Evolutionary conservation across 2,113 vertebrate genomes (phyloP).

Genomic region (Procapra przewalskii): DNA sequence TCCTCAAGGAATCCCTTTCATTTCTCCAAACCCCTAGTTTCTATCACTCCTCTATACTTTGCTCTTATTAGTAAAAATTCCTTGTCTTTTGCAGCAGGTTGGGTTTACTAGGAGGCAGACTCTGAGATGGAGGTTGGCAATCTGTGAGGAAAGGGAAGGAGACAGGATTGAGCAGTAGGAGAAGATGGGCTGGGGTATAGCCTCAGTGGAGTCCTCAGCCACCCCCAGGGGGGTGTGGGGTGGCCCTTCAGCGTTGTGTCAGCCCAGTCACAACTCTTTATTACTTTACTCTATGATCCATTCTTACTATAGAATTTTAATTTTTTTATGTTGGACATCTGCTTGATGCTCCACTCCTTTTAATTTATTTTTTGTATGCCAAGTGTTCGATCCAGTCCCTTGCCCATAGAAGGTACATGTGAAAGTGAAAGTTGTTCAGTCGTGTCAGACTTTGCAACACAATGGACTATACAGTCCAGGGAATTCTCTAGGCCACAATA

Average conservation of each 20-base stretch:
- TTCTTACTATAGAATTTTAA: not conserved
- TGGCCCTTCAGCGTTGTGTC: not conserved
- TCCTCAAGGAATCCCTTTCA: not conserved
- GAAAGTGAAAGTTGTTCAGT: not conserved
- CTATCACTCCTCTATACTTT: not conserved
- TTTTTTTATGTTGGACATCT: not conserved
- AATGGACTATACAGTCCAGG: not conserved
- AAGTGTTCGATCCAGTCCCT: not conserved
- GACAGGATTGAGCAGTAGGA: not conserved
- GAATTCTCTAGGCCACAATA: not conserved
- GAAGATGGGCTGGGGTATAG: not conserved
- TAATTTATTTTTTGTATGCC: not conserved
- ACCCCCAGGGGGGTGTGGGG: accelerated
- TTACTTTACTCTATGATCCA: not conserved
- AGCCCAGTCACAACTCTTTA: not conserved
- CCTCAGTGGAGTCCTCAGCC: not conserved
- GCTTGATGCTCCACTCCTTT: not conserved
- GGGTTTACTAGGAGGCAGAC: not conserved
- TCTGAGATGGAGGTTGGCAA: not conserved
- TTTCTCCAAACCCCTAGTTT: not conserved
- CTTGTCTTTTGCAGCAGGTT: not conserved
- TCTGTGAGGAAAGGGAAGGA: not conserved
- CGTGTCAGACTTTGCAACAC: accelerated
- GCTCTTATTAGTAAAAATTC: not conserved
- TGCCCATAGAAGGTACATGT: not conserved